Evolutionary conservation across 2,113 vertebrate species (phyloP).

Genomic region (Galemys pyrenaicus): DNA sequence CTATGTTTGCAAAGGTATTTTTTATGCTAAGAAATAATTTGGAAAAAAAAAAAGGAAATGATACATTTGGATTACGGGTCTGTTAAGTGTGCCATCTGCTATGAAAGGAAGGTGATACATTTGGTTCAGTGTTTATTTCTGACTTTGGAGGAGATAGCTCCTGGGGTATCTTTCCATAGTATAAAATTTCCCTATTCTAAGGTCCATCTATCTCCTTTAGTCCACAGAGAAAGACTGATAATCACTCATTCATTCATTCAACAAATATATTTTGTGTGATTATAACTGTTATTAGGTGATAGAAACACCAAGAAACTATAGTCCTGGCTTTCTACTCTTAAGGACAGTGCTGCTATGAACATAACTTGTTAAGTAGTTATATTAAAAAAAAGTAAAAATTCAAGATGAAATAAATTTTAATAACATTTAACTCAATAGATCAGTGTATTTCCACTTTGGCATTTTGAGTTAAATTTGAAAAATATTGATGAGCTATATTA

Average conservation of each 20-base stretch:
- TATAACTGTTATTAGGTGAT: background rate
- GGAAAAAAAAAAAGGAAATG: background rate
- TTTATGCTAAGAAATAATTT: background rate
- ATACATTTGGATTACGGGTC: background rate
- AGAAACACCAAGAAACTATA: background rate
- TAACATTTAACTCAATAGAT: background rate
- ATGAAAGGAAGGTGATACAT: background rate
- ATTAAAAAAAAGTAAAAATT: background rate
- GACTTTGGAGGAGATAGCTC: background rate
- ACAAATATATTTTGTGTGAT: background rate
- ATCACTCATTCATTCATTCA: background rate
- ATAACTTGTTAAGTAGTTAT: background rate
- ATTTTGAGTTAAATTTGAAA: background rate
- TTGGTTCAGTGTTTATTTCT: background rate
- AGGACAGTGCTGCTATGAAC: background rate
- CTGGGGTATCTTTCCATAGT: background rate
- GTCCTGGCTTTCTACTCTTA: background rate
- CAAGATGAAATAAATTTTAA: constrained; percentile 1
- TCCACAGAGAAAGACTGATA: background rate
- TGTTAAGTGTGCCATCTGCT: background rate
- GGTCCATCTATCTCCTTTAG: background rate
- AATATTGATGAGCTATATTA: background rate
- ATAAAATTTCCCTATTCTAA: background rate
- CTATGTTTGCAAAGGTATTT: background rate
- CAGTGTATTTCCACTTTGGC: constrained; percentile 31